Base-by-base conservation (phyloP, 2,888 invertebrate genomes). In the Iselma pallidipennis region DNA sequence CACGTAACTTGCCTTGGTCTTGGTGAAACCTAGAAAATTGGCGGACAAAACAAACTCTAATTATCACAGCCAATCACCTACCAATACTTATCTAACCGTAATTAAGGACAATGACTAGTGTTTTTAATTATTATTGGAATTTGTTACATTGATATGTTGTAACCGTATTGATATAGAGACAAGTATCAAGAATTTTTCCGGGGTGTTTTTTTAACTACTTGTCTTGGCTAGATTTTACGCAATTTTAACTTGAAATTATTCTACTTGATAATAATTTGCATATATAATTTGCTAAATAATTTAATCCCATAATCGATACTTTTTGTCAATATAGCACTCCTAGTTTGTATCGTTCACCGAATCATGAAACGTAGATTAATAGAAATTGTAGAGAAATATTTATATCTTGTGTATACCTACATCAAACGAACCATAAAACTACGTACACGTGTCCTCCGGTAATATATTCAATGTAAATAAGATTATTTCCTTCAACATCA, bases 381-480 rank as follows among this genome's bases (percentile, higher is more conserved):
- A 19, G 42, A 37, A 14, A 37, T 37, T 37, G 37, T 37, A 37
- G 4, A 37, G 45, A 21, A 45, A 21, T 19, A 21, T n/a, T n/a
- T n/a, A 25, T 21, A 21, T 45, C 45, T 45, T 12, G 9, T 45
- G 5, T 21, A 21, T 16, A n/a, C n/a, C n/a, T n/a, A 45, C 21
- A 45, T 45, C 45, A 45, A 45, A 45, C 45, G 21, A 45, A 45
- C 45, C 45, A 45, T 45, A 45, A 45, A 45, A 45, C 45, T 2
- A 12, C 7, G 21, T 45, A 45, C 45, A 45, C 45, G 45, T 45
- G 45, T 45, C 45, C 5, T 21, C 45, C 10, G 12, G 1, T 45
- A 45, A 45, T 45, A 12, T 45, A 45, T 45, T 45, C 45, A 45
- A 45, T 45, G 45, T 45, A 45, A 45, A 45, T 45, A 19, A 45